phyloP scores from a whole-genome alignment of 2,113 vertebrate species.

The Pluvianellus socialis region DNA sequence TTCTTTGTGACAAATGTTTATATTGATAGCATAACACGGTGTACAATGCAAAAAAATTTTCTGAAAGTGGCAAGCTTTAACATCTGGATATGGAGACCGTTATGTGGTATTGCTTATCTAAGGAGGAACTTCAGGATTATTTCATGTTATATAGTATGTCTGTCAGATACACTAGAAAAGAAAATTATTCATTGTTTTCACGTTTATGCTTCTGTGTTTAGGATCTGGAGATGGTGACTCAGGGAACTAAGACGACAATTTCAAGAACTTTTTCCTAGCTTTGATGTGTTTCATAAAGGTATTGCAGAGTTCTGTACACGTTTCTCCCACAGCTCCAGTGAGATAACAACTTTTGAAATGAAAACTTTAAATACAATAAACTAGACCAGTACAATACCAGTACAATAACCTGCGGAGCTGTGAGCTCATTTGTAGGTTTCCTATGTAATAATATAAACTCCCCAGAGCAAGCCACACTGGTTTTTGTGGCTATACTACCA shows the following conservation, averaged over 20 bases:
- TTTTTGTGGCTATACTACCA: neutral
- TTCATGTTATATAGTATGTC: neutral
- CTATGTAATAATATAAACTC: neutral
- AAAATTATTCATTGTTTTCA: neutral
- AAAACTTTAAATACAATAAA: neutral
- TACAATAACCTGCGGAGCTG: neutral
- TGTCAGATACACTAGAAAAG: neutral
- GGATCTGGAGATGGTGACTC: neutral
- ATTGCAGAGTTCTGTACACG: neutral
- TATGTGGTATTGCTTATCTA: neutral
- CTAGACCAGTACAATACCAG: neutral
- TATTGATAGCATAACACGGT: neutral
- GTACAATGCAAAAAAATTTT: neutral
- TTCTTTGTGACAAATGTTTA: neutral
- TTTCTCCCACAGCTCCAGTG: neutral
- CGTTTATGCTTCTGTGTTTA: neutral
- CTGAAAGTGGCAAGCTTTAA: neutral
- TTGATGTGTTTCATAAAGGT: neutral
- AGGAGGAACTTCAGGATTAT: neutral
- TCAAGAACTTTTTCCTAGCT: neutral
- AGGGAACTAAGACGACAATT: neutral
- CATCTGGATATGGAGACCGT: neutral
- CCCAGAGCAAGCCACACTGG: neutral
- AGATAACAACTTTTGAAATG: neutral
- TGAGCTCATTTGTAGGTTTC: neutral